These are phyloP conservation scores for Oreochromis aureus DNA, from an alignment of 2,113 vertebrate genomes.

Conservation along the genomic window DNA sequence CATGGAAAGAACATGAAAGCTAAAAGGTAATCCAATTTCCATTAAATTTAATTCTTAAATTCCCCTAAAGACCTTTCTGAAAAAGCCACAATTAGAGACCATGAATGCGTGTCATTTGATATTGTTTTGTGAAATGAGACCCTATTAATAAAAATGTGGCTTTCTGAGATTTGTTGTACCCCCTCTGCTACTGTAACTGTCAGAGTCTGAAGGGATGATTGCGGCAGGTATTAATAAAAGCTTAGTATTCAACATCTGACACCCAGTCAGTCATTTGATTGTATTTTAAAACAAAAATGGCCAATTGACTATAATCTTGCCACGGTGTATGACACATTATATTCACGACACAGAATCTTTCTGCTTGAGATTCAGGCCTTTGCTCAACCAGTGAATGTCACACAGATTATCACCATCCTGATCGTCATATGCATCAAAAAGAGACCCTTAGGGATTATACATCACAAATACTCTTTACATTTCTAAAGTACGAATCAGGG, in stretches of 20 bases:
- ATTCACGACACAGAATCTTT: background rate
- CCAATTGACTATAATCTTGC: background rate
- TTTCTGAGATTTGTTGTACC: constrained; percentile 29
- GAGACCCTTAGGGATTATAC: background rate
- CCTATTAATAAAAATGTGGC: constrained; percentile 40
- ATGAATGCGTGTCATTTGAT: constrained; percentile 20
- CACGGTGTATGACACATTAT: background rate
- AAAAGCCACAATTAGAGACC: constrained; percentile 39
- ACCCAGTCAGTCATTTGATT: background rate
- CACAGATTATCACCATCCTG: background rate
- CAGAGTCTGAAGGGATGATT: background rate
- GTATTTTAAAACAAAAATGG: background rate
- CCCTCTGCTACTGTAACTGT: background rate
- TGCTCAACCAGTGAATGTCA: background rate
- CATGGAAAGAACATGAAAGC: constrained; percentile 42
- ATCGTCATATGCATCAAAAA: background rate
- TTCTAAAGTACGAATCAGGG: background rate
- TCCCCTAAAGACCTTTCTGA: constrained; percentile 43
- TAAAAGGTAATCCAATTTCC: constrained; percentile 60
- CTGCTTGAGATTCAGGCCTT: constrained; percentile 22
- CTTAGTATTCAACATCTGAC: background rate
- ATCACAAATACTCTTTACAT: background rate
- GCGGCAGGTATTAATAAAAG: constrained; percentile 18
- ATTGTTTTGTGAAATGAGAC: constrained; percentile 33
- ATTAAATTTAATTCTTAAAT: constrained; percentile 60